A percentile compares a stretch with the other conserved stretches of the same genome.
These are phyloP conservation scores for Sarcophaga caerulescens DNA, from an alignment of 2,888 invertebrate genomes.

Conservation along the genomic window DNA sequence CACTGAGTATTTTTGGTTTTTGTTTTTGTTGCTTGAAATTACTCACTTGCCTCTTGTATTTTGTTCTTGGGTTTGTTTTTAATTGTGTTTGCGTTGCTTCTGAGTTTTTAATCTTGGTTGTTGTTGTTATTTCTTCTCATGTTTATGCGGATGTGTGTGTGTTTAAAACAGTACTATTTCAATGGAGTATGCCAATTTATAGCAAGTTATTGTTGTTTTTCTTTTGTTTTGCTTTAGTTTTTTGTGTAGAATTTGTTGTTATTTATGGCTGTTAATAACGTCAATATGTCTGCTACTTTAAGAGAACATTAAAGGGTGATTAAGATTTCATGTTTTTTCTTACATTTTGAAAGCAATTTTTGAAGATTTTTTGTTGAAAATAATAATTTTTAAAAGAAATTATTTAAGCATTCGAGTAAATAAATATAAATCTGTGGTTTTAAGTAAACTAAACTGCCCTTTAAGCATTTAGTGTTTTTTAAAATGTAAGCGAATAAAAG, in stretches of 20 bases:
- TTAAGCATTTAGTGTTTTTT: too few species aligned
- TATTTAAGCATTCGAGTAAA: too few species aligned
- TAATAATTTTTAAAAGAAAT: too few species aligned
- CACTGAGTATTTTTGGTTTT: neutral
- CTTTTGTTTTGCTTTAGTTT: neutral
- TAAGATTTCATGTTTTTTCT: neutral
- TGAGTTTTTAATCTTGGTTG: neutral
- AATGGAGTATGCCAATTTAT: conserved; percentile 81
- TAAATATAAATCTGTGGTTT: too few species aligned
- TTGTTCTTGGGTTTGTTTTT: neutral
- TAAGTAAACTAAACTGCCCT: too few species aligned
- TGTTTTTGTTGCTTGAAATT: neutral
- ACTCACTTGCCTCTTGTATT: neutral
- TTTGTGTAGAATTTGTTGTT: neutral
- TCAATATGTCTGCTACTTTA: conserved; percentile 46
- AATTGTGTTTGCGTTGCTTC: neutral
- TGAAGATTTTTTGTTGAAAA: neutral
- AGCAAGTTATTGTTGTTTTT: conserved; percentile 23
- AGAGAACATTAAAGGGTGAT: neutral
- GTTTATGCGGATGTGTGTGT: neutral
- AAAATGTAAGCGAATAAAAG: too few species aligned
- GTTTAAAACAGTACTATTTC: conserved; percentile 68
- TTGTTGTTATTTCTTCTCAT: conserved; percentile 8
- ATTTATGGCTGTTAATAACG: conserved; percentile 51
- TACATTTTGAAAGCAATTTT: neutral